Base-by-base conservation (phyloP, 2,797 vertebrate genomes). In the Pogoniulus pusillus region DNA sequence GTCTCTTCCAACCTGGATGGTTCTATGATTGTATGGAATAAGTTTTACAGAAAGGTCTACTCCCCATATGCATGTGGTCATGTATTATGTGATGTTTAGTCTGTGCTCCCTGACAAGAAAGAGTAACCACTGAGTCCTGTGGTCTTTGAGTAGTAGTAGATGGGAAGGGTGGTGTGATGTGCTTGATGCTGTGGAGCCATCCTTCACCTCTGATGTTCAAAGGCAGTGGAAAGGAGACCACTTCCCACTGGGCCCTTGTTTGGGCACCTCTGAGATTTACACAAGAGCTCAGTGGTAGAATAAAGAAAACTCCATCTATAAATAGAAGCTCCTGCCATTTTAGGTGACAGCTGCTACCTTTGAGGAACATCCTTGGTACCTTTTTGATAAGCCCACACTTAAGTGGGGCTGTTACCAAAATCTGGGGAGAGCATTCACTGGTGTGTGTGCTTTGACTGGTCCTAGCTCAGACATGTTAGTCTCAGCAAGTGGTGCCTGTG, bases 41-140 rank as follows among this genome's bases (percentile, higher is more conserved):
- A 2, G 1, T 58, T 89, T 72, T 57, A 29, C 60, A 4, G 53
- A 72, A 70, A 80, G 30, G 12, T 22, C 8, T 3, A 10, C 17
- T 63, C 35, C 8, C 15, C 22, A 0, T 64, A 16, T 54, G 29
- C 6, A 0, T 2, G 0, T 73, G 55, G 37, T 84, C 5, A 1
- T 39, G 4, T 23, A 10, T 85, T 47, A 16, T 58, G 69, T 59
- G 30, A 16, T 64, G 24, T 77, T 87, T 51, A 69, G 29, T 74
- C 30, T 85, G 20, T 80, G 24, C 12, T 77, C 9, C 15, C n/a
- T 82, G 59, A 22, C 41, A 47, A 47, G 66, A 64, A 78, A 63
- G 27, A 64, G 26, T 17, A 82, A 29, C 39, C 2, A 4, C 9
- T 75, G 19, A 66, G 79, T 75, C 27, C 24, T 65, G 58, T 73